Conservation (phyloP, 2,888 invertebrate genomes). For the Macaria notata region DNA sequence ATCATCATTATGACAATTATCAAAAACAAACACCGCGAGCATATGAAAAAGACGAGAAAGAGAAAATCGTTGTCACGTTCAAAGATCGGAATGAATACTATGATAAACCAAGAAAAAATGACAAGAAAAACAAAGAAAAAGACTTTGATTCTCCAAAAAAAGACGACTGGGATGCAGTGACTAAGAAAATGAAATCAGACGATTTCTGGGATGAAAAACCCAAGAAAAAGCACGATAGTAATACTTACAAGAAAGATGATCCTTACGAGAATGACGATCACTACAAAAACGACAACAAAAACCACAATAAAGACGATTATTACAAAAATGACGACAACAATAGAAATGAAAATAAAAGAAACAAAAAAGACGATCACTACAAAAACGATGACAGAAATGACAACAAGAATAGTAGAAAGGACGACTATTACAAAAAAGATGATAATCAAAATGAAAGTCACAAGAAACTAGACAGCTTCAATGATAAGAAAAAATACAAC, state of each 20-base stretch:
- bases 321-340: constrained; percentile 1
- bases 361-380: neutral
- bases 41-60: neutral
- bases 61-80: constrained; percentile 6
- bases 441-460: neutral
- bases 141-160: constrained; percentile 10
- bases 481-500: constrained; percentile 2
- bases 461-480: constrained; percentile 2
- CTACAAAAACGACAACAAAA: constrained; percentile 1
- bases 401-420: neutral
- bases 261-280: too few relatives aligned
- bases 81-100: constrained; percentile 6
- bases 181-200: constrained; percentile 1
- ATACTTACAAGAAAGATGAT: too few relatives aligned
- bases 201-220: too few relatives aligned
- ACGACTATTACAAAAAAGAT: neutral
- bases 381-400: neutral
- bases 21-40: too few relatives aligned
- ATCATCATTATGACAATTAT: too few relatives aligned
- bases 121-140: constrained; percentile 6
- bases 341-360: neutral
- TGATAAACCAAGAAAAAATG: neutral
- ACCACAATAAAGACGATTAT: constrained; percentile 1
- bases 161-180: constrained; percentile 23
- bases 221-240: too few relatives aligned